These are phyloP conservation scores for Porites lobata DNA, from an alignment of 92 coral and sea anemone species.

Conservation along the genomic window DNA sequence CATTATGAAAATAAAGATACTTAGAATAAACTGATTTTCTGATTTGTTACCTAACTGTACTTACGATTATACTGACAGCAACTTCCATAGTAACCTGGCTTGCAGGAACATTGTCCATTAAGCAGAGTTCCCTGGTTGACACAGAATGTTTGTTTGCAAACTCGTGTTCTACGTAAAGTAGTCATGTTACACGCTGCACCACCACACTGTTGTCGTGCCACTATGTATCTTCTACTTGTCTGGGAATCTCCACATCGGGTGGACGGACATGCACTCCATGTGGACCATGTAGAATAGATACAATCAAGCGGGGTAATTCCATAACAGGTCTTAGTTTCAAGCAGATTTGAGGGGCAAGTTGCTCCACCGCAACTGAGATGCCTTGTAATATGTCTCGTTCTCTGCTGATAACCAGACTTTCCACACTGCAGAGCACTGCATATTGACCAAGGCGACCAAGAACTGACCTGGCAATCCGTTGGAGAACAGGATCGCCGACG, in stretches of 20 bases:
- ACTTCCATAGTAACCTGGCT: too few relatives aligned
- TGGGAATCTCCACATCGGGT: not conserved
- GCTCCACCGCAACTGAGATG: not conserved
- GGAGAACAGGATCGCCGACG: not conserved
- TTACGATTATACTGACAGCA: too few relatives aligned
- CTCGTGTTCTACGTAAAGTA: not conserved
- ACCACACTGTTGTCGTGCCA: not conserved
- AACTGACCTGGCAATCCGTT: not conserved
- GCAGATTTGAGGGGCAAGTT: not conserved
- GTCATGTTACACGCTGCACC: not conserved
- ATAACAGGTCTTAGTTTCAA: not conserved
- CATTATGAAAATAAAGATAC: too few relatives aligned
- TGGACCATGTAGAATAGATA: not conserved
- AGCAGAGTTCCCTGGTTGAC: not conserved
- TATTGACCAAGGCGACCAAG: not conserved
- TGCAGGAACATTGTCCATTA: not conserved
- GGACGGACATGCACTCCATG: not conserved
- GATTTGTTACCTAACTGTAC: too few relatives aligned
- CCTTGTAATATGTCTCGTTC: not conserved
- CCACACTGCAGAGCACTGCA: not conserved
- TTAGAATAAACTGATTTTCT: too few relatives aligned
- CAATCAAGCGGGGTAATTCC: not conserved
- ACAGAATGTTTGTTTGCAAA: not conserved
- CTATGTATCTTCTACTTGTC: conserved; percentile 2
- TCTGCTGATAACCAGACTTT: not conserved